These are phyloP conservation scores for Cosmia pyralina DNA, from an alignment of 2,888 invertebrate genomes.

Conservation along the genomic window DNA sequence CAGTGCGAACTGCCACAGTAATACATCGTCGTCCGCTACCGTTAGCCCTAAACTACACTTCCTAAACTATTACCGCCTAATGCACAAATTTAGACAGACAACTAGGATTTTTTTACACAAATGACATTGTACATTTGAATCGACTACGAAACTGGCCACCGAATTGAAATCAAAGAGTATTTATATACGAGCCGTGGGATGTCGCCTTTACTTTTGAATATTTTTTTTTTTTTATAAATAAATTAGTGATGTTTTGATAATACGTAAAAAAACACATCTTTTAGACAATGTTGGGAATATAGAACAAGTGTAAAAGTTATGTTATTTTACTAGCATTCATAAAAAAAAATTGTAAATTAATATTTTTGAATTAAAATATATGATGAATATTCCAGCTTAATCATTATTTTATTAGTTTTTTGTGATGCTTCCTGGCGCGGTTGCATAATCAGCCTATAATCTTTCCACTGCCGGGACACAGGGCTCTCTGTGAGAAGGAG, in stretches of 20 bases:
- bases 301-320: constrained; percentile 36
- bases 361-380: background rate
- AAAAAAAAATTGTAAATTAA: too few relatives aligned
- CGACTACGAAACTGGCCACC: constrained; percentile 82
- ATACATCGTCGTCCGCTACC: constrained; percentile 45
- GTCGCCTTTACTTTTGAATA: constrained; percentile 47
- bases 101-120: constrained; percentile 76
- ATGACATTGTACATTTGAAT: constrained; percentile 78
- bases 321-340: constrained; percentile 15
- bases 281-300: constrained; percentile 24
- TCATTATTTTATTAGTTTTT: background rate
- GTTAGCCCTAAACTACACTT: constrained; percentile 78
- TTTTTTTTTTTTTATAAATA: background rate
- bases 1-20: constrained; percentile 42
- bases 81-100: constrained; percentile 78
- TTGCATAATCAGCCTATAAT: too few relatives aligned
- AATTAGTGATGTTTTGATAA: constrained; percentile 39
- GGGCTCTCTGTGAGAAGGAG: too few relatives aligned
- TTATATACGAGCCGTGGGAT: constrained; percentile 49
- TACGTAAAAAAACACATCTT: constrained; percentile 36
- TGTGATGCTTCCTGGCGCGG: constrained; percentile 28
- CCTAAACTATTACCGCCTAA: constrained; percentile 74
- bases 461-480: too few relatives aligned
- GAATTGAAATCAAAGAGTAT: constrained; percentile 70
- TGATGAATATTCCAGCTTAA: constrained; percentile 35